Evolutionary conservation across 2,797 vertebrate species (phyloP).

Genomic region (Falco rusticolus): DNA sequence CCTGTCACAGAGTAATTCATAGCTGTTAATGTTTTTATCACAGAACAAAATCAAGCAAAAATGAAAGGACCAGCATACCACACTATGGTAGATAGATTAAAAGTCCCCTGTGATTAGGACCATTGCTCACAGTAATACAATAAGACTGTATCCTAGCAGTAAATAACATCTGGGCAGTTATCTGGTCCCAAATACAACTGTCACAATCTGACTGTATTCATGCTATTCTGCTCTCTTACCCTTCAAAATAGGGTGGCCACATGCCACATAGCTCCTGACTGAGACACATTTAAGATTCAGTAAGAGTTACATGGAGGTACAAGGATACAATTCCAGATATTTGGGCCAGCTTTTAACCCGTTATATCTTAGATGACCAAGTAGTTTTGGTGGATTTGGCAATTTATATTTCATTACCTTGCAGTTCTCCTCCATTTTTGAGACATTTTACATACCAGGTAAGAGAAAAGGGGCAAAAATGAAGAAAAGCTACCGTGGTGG

Average conservation of each 20-base stretch:
- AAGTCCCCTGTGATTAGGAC: background rate
- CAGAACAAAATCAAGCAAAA: background rate
- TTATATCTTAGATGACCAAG: background rate
- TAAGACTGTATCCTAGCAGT: background rate
- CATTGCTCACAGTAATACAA: background rate
- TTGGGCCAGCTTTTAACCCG: background rate
- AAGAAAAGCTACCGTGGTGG: background rate
- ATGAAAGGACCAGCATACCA: background rate
- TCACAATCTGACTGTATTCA: background rate
- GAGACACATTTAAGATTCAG: background rate
- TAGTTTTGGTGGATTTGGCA: background rate
- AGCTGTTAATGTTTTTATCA: background rate
- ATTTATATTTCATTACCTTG: background rate
- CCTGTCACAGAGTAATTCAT: background rate
- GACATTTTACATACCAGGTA: slow-evolving; percentile 5
- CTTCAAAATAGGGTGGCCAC: background rate
- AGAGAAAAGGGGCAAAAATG: slow-evolving; percentile 39
- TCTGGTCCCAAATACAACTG: background rate
- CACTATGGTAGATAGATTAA: background rate
- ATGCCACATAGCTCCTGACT: background rate
- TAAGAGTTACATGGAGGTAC: background rate
- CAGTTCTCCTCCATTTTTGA: background rate
- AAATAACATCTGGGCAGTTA: background rate
- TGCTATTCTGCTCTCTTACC: background rate
- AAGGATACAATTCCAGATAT: background rate